Evolutionary conservation across 23 tunicate genomes (phyloP), one percentile per base, ranked within the genome.

Genomic region (Styela clava): DNA sequence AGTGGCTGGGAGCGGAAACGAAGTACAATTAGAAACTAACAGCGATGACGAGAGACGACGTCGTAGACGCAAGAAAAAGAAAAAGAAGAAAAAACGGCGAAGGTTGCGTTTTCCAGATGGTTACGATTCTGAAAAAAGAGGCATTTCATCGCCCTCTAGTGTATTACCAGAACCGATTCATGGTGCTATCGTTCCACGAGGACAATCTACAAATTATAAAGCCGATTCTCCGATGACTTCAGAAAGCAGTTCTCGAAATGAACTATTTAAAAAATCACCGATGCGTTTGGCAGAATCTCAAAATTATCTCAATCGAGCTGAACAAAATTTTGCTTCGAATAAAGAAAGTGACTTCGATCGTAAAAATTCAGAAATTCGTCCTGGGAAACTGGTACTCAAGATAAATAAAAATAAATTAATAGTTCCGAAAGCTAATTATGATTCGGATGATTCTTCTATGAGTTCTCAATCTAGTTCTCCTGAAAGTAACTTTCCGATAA

Each of bases 11-110:
- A 63, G 69, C 23, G 27, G 32, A 52, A 61, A 21, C 36, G 56
- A 35, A 33, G 28, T 67, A 33, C 78, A 62, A 34, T 21, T 69
- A 65, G 52, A 69, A 33, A 32, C 51, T 78, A 22, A 35, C 74
- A 3, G 25, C 34, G 64, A 36, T 25, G 29, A 35, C 0, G 62
- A 44, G 35, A 64, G n/a, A 28, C 25, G 27, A 21, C 30, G 64
- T 22, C 35, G 37, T 9, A 26, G 37, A 7, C 35, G 37, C 24
- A 86, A 86, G 36, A 71, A 80, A 5, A 87, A 86, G 61, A 79
- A 82, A 74, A 88, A 88, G 82, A 88, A 88, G 69, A 84, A 89
- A 64, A 88, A 88, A 51, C 68, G 78, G 24, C 84, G 79, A 73
- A 84, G 88, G 29, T 35, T 68, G 33, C 74, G 56, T 62, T 79